phyloP scores from a whole-genome alignment of 2,797 vertebrate genomes.

The Brachymystax lenok region DNA sequence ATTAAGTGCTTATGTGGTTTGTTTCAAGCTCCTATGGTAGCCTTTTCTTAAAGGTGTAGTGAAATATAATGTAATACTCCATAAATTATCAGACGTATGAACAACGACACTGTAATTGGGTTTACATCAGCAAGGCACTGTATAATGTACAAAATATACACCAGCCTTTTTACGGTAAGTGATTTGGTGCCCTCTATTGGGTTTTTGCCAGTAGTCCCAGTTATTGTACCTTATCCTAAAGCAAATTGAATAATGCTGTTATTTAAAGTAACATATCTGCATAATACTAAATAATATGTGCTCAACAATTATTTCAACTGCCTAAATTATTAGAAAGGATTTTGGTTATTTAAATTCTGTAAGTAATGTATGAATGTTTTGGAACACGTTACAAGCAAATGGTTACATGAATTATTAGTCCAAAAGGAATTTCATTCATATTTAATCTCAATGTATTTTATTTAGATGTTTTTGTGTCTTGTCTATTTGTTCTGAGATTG shows the following conservation, averaged over 20 bases:
- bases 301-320: neutral
- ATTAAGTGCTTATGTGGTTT: neutral
- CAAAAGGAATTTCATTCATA: neutral
- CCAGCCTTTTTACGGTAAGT: neutral
- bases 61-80: constrained; percentile 22
- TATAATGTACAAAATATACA: neutral
- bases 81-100: neutral
- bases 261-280: neutral
- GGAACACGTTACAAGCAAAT: neutral
- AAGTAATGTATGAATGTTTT: neutral
- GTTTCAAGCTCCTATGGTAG: constrained; percentile 6
- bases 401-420: neutral
- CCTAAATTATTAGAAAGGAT: neutral
- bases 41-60: constrained; percentile 34
- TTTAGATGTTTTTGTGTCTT: neutral
- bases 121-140: neutral
- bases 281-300: neutral
- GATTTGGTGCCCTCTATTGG: constrained; percentile 44
- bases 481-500: neutral
- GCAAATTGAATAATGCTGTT: neutral
- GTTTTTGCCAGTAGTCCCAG: neutral
- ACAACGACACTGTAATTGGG: neutral
- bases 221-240: neutral
- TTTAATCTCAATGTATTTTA: neutral
- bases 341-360: neutral